phyloP scores from a whole-genome alignment of 2,888 invertebrate genomes.

The Pharmacophagus antenor region DNA sequence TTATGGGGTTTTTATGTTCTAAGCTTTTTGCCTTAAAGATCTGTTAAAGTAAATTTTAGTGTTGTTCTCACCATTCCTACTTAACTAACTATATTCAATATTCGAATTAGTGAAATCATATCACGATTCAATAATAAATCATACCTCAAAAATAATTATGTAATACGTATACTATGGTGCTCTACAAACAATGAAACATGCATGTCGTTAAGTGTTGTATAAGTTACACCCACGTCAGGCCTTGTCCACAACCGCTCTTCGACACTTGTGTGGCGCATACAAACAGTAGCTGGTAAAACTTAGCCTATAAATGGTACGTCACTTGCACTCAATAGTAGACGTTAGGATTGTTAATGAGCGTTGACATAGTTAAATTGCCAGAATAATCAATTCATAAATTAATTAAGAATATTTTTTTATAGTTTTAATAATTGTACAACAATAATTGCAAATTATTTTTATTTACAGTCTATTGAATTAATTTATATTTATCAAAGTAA shows the following conservation, averaged over 20 bases:
- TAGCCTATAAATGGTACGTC: conserved; percentile 26
- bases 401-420: no score
- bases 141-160: no score
- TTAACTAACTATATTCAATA: not conserved
- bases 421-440: no score
- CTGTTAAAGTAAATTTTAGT: not conserved
- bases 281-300: conserved; percentile 22
- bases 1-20: no score
- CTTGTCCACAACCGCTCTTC: conserved; percentile 12
- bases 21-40: no score
- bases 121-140: not conserved
- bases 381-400: no score
- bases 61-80: not conserved
- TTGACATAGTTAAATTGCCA: conserved; percentile 28
- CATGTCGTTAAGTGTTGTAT: conserved; percentile 5
- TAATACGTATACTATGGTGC: not conserved
- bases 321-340: conserved; percentile 21
- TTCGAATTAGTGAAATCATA: not conserved
- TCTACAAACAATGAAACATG: conserved; percentile 15
- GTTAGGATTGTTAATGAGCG: conserved; percentile 29
- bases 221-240: conserved; percentile 17
- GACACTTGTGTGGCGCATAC: conserved; percentile 24
- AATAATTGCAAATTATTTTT: no score
- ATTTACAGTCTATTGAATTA: no score
- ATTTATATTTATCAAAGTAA: no score